Base-by-base conservation (phyloP, 2,113 vertebrate species). In the Forbesichthys papilliferus region DNA sequence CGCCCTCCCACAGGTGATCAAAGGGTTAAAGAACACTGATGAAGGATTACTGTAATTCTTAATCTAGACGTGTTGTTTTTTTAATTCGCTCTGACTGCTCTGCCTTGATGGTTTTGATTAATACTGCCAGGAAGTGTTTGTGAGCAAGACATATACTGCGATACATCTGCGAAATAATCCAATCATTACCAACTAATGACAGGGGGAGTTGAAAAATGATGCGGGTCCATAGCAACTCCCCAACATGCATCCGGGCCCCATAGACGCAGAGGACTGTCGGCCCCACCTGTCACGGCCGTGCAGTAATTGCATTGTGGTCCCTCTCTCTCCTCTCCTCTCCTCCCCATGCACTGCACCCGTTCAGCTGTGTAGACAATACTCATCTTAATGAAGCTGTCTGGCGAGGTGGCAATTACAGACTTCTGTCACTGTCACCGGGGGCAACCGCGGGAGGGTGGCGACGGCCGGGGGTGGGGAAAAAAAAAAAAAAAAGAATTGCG, bases 121-220 rank as follows among this genome's bases (percentile, higher is more conserved):
- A 99, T 98, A 95, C 82, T 91, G 87, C 88, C 91, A 94, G 94
- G 95, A 97, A 96, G 93, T 94, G 95, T 95, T 96, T 96, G 93
- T 96, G 96, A 98, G 96, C 94, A 94, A 98, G 96, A 99, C 95
- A 94, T 95, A 98, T 96, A 94, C 93, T 88, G 91, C 92, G 93
- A 96, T 97, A 96, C 95, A 99, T 98, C 96, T 95, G 94, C 95
- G 96, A 97, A 98, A 98, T 96, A 97, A 98, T 96, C 96, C 96
- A 98, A 98, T 98, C 96, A 98, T 98, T 98, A 98, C 95, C 94
- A 94, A 92, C 94, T 98, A 98, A 99, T 98, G 96, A 96, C 95
- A 93, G 94, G 92, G 88, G 91, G 93, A 90, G 92, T 86, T 96
- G 96, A 98, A 95, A 94, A 98, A 98, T 96, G 93, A 96, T 94